Base-by-base conservation (phyloP, 1,140 invertebrate genomes). In the Pollicipes pollicipes region DNA sequence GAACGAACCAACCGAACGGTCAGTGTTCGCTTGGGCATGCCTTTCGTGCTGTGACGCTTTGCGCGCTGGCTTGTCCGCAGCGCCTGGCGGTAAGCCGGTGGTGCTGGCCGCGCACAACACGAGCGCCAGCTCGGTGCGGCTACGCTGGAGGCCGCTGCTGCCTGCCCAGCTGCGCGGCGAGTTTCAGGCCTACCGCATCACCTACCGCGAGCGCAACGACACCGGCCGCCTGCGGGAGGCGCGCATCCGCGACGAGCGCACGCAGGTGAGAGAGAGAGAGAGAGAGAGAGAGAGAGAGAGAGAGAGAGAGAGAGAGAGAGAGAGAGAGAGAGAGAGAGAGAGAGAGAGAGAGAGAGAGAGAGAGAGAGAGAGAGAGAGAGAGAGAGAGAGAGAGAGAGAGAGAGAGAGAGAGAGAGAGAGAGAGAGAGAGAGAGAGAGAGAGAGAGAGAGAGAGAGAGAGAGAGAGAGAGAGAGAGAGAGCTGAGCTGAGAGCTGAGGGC, bases 41-140 rank as follows among this genome's bases (percentile, higher is more conserved):
- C n/a, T n/a, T n/a, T n/a, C n/a, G n/a, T n/a, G n/a, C n/a, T n/a
- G n/a, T n/a, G n/a, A n/a, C n/a, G n/a, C n/a, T n/a, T n/a, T n/a
- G n/a, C n/a, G n/a, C n/a, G n/a, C n/a, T n/a, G n/a, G n/a, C n/a
- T n/a, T n/a, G n/a, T n/a, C n/a, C n/a, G 26, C 69, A 78, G 78
- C 77, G n/a, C 78, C 78, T 0, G 76, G 79, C 72, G 77, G 76
- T 30, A 80, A 78, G 68, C 78, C 78, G 66, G 75, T 70, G 10
- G 78, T 80, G 17, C 73, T 72, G 26, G 69, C 73, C 30, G 75
- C 77, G n/a, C 74, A 74, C 28, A 79, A 79, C 69, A 73, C 73
- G 4, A 78, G 76, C 68, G 73, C 74, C 68, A 73, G 74, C 29
- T 76, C 77, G 0, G 74, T 79, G 17, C 71, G 76, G 29, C 35